phyloP scores from a whole-genome alignment of 2,888 invertebrate species.

The Schizaphis graminum region DNA sequence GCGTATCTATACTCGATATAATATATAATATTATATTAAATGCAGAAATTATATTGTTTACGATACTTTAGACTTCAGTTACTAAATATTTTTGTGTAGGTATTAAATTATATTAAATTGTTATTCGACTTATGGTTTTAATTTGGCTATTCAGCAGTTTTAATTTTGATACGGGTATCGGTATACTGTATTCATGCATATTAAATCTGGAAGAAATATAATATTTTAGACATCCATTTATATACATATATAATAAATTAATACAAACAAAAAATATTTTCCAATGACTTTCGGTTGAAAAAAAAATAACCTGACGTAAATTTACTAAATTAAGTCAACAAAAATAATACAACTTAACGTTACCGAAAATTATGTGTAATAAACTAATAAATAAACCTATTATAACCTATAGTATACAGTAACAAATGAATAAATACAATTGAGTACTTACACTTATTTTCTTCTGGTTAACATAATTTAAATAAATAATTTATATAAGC shows the following conservation, averaged over 20 bases:
- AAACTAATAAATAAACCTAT: neutral
- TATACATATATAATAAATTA: neutral
- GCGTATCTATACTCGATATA: neutral
- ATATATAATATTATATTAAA: neutral
- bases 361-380: neutral
- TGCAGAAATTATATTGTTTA: neutral
- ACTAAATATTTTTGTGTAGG: neutral
- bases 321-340: neutral
- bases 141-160: neutral
- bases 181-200: neutral
- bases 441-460: neutral
- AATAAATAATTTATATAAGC: neutral
- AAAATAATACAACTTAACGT: neutral
- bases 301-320: neutral
- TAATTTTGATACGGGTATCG: neutral
- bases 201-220: neutral
- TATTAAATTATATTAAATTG: neutral
- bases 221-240: neutral
- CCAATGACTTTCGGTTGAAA: no score
- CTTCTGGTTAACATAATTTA: neutral
- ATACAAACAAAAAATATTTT: neutral
- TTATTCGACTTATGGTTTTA: neutral
- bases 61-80: neutral
- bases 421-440: neutral
- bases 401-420: neutral